phyloP scores from a whole-genome alignment of 2,113 vertebrate species.

The Chionodraco myersi region DNA sequence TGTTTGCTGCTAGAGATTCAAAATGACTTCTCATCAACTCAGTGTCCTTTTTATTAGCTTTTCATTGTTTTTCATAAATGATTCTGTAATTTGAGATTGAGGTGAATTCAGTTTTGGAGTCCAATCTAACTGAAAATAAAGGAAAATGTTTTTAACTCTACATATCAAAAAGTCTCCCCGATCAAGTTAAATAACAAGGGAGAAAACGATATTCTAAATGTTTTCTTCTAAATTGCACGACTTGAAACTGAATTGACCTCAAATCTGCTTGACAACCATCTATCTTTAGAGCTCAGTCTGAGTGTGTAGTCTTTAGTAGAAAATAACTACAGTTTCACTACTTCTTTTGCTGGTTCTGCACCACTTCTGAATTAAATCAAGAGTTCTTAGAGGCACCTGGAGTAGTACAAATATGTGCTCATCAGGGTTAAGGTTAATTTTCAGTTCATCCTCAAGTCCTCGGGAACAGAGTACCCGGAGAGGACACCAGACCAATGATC shows the following conservation, averaged over 20 bases:
- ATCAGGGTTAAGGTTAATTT: constrained; percentile 74
- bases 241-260: constrained; percentile 73
- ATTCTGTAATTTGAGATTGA: constrained; percentile 40
- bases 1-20: constrained; percentile 47
- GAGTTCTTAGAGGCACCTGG: constrained; percentile 81
- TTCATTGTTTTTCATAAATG: constrained; percentile 36
- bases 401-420: constrained; percentile 84
- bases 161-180: constrained; percentile 53
- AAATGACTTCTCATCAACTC: constrained; percentile 61
- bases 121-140: constrained; percentile 30
- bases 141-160: constrained; percentile 8
- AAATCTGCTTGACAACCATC: constrained; percentile 50
- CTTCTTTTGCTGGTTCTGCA: constrained; percentile 82
- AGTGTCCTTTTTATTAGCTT: constrained; percentile 42
- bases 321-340: constrained; percentile 77
- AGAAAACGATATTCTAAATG: background rate
- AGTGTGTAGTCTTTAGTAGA: constrained; percentile 73
- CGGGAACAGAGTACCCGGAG: constrained; percentile 62
- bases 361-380: constrained; percentile 78
- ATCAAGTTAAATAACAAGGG: constrained; percentile 34
- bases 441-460: constrained; percentile 74
- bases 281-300: constrained; percentile 65
- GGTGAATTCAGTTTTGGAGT: constrained; percentile 68
- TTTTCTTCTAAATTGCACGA: constrained; percentile 17
- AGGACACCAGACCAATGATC: constrained; percentile 56